A percentile compares a stretch with the other conserved stretches of the same genome.
phyloP scores from a whole-genome alignment of 2,888 invertebrate species.

The Thyatira batis region DNA sequence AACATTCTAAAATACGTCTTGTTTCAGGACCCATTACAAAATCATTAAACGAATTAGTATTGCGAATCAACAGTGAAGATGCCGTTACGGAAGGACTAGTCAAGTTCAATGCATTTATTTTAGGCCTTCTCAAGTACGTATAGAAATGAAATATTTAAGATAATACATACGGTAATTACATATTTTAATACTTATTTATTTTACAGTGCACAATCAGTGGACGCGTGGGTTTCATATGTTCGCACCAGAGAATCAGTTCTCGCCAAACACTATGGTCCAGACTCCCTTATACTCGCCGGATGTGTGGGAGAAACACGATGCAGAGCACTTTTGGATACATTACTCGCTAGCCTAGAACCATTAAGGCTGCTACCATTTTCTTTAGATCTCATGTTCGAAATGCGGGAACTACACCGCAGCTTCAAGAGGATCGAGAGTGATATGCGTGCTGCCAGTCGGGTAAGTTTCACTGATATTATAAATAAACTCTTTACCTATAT shows the following conservation, averaged over 20 bases:
- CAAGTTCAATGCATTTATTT: slow-evolving; percentile 94
- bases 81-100: slow-evolving; percentile 91
- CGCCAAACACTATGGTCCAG: slow-evolving; percentile 89
- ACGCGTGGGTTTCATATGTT: slow-evolving; percentile 94
- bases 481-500: slow-evolving; percentile 20
- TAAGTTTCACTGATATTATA: slow-evolving; percentile 41
- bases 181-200: slow-evolving; percentile 12
- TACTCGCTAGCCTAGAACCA: slow-evolving; percentile 90
- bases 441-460: slow-evolving; percentile 78
- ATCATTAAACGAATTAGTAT: slow-evolving; percentile 91
- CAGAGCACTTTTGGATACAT: slow-evolving; percentile 85
- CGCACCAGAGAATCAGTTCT: slow-evolving; percentile 91
- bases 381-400: slow-evolving; percentile 90
- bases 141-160: neutral
- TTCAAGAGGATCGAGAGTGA: slow-evolving; percentile 86
- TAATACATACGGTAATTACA: neutral
- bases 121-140: slow-evolving; percentile 92
- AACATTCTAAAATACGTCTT: neutral
- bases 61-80: slow-evolving; percentile 91
- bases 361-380: slow-evolving; percentile 91
- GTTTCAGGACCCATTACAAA: slow-evolving; percentile 88
- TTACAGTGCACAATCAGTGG: slow-evolving; percentile 90
- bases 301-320: slow-evolving; percentile 81
- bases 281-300: slow-evolving; percentile 87
- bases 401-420: slow-evolving; percentile 88